These are phyloP conservation scores for Astyanax mexicanus DNA, from an alignment of 2,797 vertebrate genomes.

Conservation along the genomic window DNA sequence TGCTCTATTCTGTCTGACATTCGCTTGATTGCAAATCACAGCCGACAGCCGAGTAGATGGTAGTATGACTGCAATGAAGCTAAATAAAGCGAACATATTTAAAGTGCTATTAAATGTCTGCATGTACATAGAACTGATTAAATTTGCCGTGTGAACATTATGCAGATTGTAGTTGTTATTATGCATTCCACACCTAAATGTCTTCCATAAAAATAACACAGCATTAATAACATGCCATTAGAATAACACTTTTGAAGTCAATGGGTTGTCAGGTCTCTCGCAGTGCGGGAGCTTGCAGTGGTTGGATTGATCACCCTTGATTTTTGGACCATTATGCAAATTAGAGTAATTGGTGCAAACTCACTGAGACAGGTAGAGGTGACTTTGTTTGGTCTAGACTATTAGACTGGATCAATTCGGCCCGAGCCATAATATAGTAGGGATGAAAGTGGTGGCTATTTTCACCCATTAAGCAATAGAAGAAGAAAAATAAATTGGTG, in stretches of 20 bases:
- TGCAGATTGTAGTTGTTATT: slow-evolving; percentile 1
- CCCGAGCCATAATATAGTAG: no score
- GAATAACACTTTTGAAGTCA: slow-evolving; percentile 2
- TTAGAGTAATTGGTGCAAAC: slow-evolving; percentile 11
- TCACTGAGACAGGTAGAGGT: slow-evolving; percentile 8
- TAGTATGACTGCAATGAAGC: slow-evolving; percentile 67
- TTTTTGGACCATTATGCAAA: background rate
- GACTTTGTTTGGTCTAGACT: no score
- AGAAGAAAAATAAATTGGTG: no score
- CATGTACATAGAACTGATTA: slow-evolving; percentile 13
- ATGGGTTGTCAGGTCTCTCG: background rate
- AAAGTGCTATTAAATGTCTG: slow-evolving; percentile 21
- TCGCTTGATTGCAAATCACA: slow-evolving; percentile 39
- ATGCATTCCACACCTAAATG: background rate
- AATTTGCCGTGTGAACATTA: background rate
- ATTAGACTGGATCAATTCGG: no score
- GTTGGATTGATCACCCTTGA: background rate
- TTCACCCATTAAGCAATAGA: no score
- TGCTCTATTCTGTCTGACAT: slow-evolving; percentile 10
- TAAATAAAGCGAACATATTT: slow-evolving; percentile 69
- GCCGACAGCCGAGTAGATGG: slow-evolving; percentile 21
- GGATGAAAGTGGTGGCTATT: no score
- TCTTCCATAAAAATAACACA: background rate
- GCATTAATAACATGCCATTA: background rate
- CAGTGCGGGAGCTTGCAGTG: background rate